Conservation (phyloP, 2,113 vertebrate species). For the Aphelocoma coerulescens region DNA sequence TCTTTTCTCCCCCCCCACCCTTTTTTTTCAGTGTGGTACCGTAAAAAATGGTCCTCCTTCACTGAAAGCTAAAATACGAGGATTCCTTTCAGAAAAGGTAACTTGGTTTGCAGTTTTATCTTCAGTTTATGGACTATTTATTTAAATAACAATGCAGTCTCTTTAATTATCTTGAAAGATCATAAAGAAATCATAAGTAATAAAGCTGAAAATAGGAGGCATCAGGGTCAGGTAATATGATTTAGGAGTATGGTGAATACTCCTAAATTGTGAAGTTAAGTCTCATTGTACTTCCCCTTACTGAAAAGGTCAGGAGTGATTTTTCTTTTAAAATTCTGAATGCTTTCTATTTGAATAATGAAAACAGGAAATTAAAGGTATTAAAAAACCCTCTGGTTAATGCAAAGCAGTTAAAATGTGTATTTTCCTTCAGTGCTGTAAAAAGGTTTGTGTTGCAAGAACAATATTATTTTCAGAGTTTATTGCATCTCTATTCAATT, state of each 20-base stretch:
- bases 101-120: background rate
- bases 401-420: background rate
- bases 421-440: background rate
- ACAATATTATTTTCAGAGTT: background rate
- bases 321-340: background rate
- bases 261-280: background rate
- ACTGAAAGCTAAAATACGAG: background rate
- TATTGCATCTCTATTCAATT: constrained; percentile 20
- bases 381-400: background rate
- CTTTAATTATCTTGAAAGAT: background rate
- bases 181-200: background rate
- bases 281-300: background rate
- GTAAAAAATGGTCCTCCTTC: background rate
- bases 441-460: background rate
- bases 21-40: background rate
- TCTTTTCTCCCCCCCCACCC: rapidly evolving
- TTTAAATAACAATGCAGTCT: background rate
- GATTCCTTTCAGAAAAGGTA: background rate
- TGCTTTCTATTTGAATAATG: background rate
- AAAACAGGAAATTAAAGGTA: background rate
- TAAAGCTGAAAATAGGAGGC: background rate
- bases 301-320: background rate
- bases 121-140: background rate
- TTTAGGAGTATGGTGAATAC: background rate
- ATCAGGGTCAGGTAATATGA: background rate